These are phyloP conservation scores for Microplitis demolitor DNA, from an alignment of 1,140 invertebrate genomes.

Conservation along the genomic window DNA sequence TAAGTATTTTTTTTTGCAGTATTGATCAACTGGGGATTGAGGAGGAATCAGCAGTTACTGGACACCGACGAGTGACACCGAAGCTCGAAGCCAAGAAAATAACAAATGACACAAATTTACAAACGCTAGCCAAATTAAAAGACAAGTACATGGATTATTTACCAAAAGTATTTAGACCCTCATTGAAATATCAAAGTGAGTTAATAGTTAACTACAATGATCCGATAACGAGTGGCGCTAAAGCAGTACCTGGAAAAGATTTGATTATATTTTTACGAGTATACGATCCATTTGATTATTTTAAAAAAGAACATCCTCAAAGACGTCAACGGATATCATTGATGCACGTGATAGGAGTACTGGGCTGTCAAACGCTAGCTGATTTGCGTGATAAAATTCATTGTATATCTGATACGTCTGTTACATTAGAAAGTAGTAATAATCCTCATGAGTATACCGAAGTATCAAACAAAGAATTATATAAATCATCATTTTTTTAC, in stretches of 20 bases:
- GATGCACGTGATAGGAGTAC: constrained; percentile 62
- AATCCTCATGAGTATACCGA: constrained; percentile 56
- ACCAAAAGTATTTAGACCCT: background rate
- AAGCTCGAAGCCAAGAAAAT: constrained; percentile 8
- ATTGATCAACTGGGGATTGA: constrained; percentile 14
- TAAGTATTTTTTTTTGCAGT: constrained; percentile 21
- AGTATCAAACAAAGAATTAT: constrained; percentile 63
- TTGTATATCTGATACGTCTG: constrained; percentile 70
- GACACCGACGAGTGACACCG: background rate
- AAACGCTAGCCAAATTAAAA: constrained; percentile 7
- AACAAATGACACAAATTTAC: constrained; percentile 7
- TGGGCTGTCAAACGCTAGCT: constrained; percentile 68
- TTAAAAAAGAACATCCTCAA: constrained; percentile 19
- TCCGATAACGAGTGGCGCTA: background rate
- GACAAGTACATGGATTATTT: background rate
- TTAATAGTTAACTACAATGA: constrained; percentile 20
- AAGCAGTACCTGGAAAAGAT: constrained; percentile 41
- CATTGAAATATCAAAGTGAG: constrained; percentile 8
- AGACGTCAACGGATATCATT: constrained; percentile 6
- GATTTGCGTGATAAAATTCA: constrained; percentile 70
- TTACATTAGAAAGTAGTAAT: constrained; percentile 68
- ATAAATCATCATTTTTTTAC: constrained; percentile 77
- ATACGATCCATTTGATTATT: constrained; percentile 53
- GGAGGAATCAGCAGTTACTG: background rate
- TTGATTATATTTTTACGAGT: constrained; percentile 55